A percentile compares a stretch with the other conserved stretches of the same genome.
Evolutionary conservation across 2,888 invertebrate genomes (phyloP).

Genomic region (Rhamphomyia laevipes): DNA sequence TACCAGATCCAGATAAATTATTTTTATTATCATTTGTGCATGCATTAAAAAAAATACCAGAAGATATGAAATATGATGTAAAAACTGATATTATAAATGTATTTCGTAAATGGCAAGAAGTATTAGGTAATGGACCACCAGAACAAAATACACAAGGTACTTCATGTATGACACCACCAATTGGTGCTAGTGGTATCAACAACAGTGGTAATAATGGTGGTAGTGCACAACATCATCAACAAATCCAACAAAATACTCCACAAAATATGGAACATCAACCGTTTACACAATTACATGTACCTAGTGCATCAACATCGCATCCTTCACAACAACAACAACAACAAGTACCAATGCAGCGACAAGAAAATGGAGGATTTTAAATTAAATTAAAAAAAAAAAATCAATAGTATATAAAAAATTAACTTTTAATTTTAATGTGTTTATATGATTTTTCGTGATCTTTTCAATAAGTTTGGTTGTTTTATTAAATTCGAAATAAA

Average conservation of each 20-base stretch:
- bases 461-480: too few species aligned
- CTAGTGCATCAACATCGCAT: too few species aligned
- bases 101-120: constrained; percentile 32
- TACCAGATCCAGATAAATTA: constrained; percentile 31
- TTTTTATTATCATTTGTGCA: constrained; percentile 32
- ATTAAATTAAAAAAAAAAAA: too few species aligned
- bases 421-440: not conserved
- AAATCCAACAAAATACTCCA: not conserved
- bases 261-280: too few species aligned
- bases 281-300: too few species aligned
- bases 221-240: not conserved
- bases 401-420: not conserved
- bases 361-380: too few species aligned
- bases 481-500: too few species aligned
- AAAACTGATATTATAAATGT: constrained; percentile 34
- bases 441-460: too few species aligned
- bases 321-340: too few species aligned
- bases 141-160: not conserved
- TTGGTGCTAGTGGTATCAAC: not conserved
- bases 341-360: not conserved
- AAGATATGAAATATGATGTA: constrained; percentile 32
- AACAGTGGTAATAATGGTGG: too few species aligned
- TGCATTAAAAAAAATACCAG: constrained; percentile 33
- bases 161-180: not conserved
- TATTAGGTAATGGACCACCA: constrained; percentile 7